Conservation (phyloP, 2,113 vertebrate genomes). For the Festucalex cinctus region DNA sequence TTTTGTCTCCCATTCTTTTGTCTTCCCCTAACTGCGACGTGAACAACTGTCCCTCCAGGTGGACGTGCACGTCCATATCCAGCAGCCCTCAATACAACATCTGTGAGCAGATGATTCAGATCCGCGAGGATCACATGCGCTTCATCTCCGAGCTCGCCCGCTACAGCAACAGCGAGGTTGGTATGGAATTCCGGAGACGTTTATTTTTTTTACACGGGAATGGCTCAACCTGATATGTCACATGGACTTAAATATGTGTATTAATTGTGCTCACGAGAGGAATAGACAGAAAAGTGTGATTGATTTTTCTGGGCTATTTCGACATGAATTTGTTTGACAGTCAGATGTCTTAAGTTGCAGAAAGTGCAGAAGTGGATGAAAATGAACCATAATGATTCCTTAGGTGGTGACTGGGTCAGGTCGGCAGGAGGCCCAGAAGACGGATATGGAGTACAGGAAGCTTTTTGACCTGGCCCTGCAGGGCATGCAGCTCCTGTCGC, state of each 20-base stretch:
- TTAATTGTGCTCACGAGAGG: background rate
- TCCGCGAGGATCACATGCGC: slow-evolving; percentile 97
- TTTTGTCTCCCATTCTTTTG: no score
- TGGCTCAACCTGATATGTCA: background rate
- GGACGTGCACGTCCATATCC: slow-evolving; percentile 78
- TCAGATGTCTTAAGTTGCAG: no score
- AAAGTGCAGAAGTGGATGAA: no score
- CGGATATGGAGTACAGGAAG: slow-evolving; percentile 89
- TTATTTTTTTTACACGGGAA: background rate
- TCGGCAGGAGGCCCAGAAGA: slow-evolving; percentile 93
- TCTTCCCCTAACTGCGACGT: background rate
- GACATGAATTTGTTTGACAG: no score
- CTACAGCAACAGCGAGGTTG: slow-evolving; percentile 96
- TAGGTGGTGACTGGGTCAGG: slow-evolving; percentile 97
- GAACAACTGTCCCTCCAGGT: slow-evolving; percentile 38
- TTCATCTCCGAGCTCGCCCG: slow-evolving; percentile 98
- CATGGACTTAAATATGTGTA: no score
- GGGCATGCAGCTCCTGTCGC: slow-evolving; percentile 93
- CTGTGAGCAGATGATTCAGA: slow-evolving; percentile 98
- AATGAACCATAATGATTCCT: background rate
- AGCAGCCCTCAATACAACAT: slow-evolving; percentile 99
- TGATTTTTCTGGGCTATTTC: background rate
- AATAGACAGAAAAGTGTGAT: background rate
- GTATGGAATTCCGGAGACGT: slow-evolving; percentile 12
- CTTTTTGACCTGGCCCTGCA: slow-evolving; percentile 93